Evolutionary conservation across 2,888 invertebrate genomes (phyloP).

Genomic region (Lymantria dispar): DNA sequence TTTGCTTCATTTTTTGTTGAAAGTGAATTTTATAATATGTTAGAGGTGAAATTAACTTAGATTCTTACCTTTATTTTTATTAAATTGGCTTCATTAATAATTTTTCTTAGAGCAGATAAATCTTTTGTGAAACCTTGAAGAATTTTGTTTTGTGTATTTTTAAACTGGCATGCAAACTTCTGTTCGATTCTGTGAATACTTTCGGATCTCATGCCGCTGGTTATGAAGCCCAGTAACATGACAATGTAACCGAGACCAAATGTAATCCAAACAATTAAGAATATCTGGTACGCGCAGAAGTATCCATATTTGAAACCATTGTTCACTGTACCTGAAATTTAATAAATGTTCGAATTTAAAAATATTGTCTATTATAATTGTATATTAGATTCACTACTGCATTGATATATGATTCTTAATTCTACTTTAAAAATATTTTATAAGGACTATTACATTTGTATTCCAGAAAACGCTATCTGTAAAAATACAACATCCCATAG

Average conservation of each 20-base stretch:
- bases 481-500: too few species aligned
- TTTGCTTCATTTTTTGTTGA: too few species aligned
- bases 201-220: constrained; percentile 89
- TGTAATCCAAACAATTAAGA: constrained; percentile 93
- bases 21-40: too few species aligned
- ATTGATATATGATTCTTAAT: too few species aligned
- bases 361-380: too few species aligned
- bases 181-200: constrained; percentile 88
- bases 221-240: constrained; percentile 94
- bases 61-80: constrained; percentile 88
- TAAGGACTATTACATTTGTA: too few species aligned
- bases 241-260: constrained; percentile 95
- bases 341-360: too few species aligned
- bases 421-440: too few species aligned
- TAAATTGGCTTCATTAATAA: constrained; percentile 91
- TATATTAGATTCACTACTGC: too few species aligned
- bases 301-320: constrained; percentile 82
- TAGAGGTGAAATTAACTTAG: not conserved
- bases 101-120: constrained; percentile 86
- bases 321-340: constrained; percentile 70
- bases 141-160: constrained; percentile 89
- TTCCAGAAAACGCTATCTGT: too few species aligned
- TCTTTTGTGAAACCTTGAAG: constrained; percentile 89
- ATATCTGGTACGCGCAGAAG: constrained; percentile 89
- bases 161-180: constrained; percentile 88